Evolutionary conservation across 2,888 invertebrate genomes (phyloP).

Genomic region (Hermodice carunculata): DNA sequence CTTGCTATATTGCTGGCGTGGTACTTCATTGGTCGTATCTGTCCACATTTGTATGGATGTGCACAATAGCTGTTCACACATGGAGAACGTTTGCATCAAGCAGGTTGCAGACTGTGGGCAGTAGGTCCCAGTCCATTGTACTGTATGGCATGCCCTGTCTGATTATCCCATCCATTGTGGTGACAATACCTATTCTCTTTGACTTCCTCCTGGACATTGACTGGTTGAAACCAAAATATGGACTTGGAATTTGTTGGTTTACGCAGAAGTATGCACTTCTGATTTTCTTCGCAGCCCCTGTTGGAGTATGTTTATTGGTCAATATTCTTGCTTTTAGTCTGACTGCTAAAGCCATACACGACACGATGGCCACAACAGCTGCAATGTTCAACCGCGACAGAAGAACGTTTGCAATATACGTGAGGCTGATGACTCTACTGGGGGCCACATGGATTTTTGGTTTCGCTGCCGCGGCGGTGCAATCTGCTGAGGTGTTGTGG

Average conservation of each 20-base stretch:
- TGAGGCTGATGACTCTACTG: constrained; percentile 1
- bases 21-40: constrained; percentile 5
- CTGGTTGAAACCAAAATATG: not conserved
- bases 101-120: not conserved
- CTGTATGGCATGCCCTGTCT: not conserved
- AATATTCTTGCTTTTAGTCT: constrained; percentile 2
- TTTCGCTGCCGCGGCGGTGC: not conserved
- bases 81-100: not conserved
- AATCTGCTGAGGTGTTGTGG: not conserved
- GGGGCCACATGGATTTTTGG: constrained; percentile 9
- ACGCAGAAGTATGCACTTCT: constrained; percentile 7
- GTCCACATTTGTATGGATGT: constrained; percentile 3
- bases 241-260: constrained; percentile 2
- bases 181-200: not conserved
- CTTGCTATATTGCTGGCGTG: not conserved
- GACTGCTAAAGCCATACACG: not conserved
- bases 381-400: no score
- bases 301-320: not conserved
- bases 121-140: not conserved
- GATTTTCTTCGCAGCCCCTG: constrained; percentile 2
- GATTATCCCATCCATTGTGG: not conserved
- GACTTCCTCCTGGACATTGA: not conserved
- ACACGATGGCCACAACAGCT: not conserved
- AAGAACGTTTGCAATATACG: not conserved
- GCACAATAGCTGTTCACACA: not conserved